Percentiles rank a stretch among this genome's conserved stretches.
These are phyloP conservation scores for Cheilosia pagana DNA, from an alignment of 2,888 invertebrate genomes.

Conservation along the genomic window DNA sequence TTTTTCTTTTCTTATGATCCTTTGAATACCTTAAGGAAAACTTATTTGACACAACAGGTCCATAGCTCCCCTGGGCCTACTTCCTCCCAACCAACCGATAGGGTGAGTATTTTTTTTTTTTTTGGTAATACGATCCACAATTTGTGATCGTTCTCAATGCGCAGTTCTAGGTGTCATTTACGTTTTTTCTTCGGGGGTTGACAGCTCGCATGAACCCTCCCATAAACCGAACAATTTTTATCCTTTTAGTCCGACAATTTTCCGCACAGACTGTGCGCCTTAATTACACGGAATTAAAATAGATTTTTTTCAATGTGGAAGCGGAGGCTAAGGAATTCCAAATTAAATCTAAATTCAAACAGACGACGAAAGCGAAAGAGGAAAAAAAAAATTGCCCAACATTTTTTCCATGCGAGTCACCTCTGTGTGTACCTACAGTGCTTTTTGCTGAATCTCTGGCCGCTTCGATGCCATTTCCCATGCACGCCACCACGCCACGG, in stretches of 20 bases:
- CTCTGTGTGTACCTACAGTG: slow-evolving; percentile 32
- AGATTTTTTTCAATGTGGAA: slow-evolving; percentile 29
- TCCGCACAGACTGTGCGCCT: slow-evolving; percentile 12
- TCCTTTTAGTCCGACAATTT: background rate
- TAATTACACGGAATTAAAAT: slow-evolving; percentile 42
- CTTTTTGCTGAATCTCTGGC: slow-evolving; percentile 37
- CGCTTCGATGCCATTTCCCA: slow-evolving; percentile 56
- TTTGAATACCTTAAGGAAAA: too few species aligned
- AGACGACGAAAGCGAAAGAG: slow-evolving; percentile 20
- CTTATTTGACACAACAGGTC: too few species aligned
- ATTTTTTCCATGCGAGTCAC: slow-evolving; percentile 59
- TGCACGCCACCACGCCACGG: slow-evolving; percentile 50
- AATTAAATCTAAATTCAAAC: slow-evolving; percentile 43
- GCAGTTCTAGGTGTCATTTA: too few species aligned
- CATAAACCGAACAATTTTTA: too few species aligned
- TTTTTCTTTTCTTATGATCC: too few species aligned
- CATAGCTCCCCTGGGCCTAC: too few species aligned
- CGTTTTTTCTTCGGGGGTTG: too few species aligned
- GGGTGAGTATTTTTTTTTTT: too few species aligned
- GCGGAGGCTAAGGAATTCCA: slow-evolving; percentile 7
- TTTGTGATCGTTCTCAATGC: too few species aligned
- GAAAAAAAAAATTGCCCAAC: slow-evolving; percentile 41
- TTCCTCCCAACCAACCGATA: too few species aligned
- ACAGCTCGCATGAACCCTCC: too few species aligned
- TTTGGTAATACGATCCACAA: too few species aligned